Conservation (phyloP, 2,113 vertebrate genomes). For the Nycticryphes semicollaris region DNA sequence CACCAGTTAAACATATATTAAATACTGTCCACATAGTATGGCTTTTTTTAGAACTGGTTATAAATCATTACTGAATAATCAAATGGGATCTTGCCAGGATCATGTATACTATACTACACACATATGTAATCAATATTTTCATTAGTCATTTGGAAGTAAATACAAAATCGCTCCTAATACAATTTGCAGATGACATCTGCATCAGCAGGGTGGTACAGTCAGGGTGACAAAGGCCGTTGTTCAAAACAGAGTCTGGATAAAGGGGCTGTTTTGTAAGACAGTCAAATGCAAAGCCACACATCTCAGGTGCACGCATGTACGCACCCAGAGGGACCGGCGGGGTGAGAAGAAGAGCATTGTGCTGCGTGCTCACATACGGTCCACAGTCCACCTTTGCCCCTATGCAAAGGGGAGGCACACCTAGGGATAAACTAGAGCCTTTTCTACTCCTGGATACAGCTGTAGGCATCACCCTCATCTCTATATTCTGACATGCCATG, state of each 20-base stretch:
- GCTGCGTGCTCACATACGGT: background rate
- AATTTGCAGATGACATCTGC: background rate
- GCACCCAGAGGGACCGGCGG: background rate
- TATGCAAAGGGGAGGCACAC: background rate
- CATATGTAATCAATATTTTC: background rate
- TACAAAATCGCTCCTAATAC: background rate
- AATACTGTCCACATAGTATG: background rate
- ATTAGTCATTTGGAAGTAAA: slow-evolving; percentile 24
- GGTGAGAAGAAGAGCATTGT: background rate
- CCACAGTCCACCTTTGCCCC: background rate
- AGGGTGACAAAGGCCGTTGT: background rate
- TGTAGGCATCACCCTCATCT: background rate
- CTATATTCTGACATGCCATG: background rate
- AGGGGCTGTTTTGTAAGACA: background rate
- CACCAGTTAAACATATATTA: background rate
- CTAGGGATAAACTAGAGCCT: background rate
- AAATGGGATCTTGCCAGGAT: background rate
- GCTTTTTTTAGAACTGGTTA: background rate
- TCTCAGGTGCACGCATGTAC: background rate
- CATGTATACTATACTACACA: background rate
- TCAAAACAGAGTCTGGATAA: background rate
- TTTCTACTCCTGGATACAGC: no score
- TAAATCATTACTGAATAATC: background rate
- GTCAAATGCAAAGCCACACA: background rate
- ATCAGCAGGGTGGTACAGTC: background rate